A percentile compares a stretch with the other conserved stretches of the same genome.
Evolutionary conservation across 2,113 vertebrate genomes (phyloP).

Genomic region (Gavia stellata): DNA sequence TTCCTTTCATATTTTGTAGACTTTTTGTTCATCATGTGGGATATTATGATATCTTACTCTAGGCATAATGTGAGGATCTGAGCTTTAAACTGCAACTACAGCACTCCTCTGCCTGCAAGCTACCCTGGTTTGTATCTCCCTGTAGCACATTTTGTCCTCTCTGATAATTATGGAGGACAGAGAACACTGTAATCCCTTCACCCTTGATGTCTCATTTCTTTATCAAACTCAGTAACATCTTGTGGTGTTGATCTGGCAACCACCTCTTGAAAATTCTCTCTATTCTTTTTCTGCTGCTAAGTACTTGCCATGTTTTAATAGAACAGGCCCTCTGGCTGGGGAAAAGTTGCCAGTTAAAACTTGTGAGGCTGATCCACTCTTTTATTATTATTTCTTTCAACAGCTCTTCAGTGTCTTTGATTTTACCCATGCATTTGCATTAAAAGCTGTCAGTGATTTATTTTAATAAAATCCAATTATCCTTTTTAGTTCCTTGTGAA

Average conservation of each 20-base stretch:
- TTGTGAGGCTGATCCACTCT: background rate
- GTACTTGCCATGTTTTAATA: slow-evolving; percentile 5
- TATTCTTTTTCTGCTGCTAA: slow-evolving; percentile 31
- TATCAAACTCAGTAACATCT: slow-evolving; percentile 6
- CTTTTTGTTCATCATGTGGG: background rate
- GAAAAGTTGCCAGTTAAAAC: background rate
- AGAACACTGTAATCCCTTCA: background rate
- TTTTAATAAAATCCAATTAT: slow-evolving; percentile 30
- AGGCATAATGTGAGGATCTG: background rate
- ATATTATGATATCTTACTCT: background rate
- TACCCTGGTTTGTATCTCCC: background rate
- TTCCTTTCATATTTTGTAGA: background rate
- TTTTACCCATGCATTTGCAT: slow-evolving; percentile 16
- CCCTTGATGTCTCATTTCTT: background rate
- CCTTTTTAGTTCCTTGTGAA: background rate
- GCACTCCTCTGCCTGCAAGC: background rate
- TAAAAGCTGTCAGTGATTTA: slow-evolving; percentile 12
- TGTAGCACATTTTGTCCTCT: background rate
- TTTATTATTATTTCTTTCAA: slow-evolving; percentile 45
- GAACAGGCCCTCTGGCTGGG: slow-evolving; percentile 32
- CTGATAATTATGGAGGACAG: background rate
- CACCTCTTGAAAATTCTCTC: slow-evolving; percentile 52
- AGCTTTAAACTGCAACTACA: background rate
- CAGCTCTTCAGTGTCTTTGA: slow-evolving; percentile 20
- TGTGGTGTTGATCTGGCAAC: slow-evolving; percentile 1